Base-by-base conservation (phyloP, 1,140 invertebrate genomes). In the Portunus trituberculatus region DNA sequence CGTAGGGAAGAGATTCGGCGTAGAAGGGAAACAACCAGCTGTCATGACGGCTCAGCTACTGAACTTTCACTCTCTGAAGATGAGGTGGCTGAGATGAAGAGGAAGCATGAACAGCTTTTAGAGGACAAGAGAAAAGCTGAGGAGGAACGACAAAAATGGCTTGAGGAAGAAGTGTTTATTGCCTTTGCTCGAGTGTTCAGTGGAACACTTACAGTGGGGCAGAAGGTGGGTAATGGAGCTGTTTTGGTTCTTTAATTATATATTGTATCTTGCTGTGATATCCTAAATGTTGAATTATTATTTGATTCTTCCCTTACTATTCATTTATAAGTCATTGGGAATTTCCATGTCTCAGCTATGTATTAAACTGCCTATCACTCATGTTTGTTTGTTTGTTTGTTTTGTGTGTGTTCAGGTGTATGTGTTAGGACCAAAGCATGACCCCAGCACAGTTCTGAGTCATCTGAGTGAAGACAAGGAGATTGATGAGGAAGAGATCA, bases 131-230 rank as follows among this genome's bases (percentile, higher is more conserved):
- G 46, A 20, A 92, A 95, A 4, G 96, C 95, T 96, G 97, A 96
- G 95, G 96, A 92, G 96, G 97, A 96, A 96, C 96, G 96, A 46
- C 97, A 97, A 10, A 92, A 84, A 67, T 96, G 97, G 67, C 96
- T 97, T 90, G 97, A 97, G 93, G 98, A 98, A 94, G 98, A 98
- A 96, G 98, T 98, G 93, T 98, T 99, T 96, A 97, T 99, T 95
- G 99, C 99, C 2, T 99, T 99, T 97, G 99, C 99, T 28, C 97
- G 99, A 96, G 97, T 99, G 59, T 99, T 99, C 97, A 99, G 99
- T 97, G 99, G 99, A 12, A 98, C 97, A 89, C 96, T 99, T 10
- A 98, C 97, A 94, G 97, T 98, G 96, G 99, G 98, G n/a, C 97
- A 98, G 96, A 98, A 98, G 96, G 96, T 96, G 28, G 93, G 39